Percentiles rank a stretch among this genome's conserved stretches.
phyloP scores from a whole-genome alignment of 37 sponge, comb jelly and placozoan genomes.

The Spongilla lacustris region DNA sequence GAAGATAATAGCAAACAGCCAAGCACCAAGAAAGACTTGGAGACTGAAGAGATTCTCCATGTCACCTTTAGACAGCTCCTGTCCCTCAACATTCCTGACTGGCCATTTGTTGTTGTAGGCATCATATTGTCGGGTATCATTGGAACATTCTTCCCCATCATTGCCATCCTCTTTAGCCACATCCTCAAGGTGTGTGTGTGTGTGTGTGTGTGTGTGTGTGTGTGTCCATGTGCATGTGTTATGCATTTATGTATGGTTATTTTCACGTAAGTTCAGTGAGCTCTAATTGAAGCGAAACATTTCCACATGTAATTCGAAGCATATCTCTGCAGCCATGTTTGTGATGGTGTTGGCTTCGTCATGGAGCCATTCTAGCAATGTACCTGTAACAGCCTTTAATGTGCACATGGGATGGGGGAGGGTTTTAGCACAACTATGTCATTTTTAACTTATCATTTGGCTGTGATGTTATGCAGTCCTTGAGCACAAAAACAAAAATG shows the following conservation, averaged over 20 bases:
- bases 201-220: constrained; percentile 26
- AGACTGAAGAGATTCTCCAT: not conserved
- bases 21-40: constrained; percentile 1
- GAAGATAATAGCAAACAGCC: not conserved
- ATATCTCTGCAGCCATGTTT: too few relatives aligned
- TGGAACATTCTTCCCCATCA: constrained; percentile 68
- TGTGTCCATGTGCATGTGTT: not conserved
- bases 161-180: constrained; percentile 71
- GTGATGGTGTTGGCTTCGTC: too few relatives aligned
- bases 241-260: not conserved
- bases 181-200: constrained; percentile 60
- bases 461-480: too few relatives aligned
- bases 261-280: too few relatives aligned
- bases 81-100: constrained; percentile 78
- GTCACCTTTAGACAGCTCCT: constrained; percentile 55
- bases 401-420: too few relatives aligned
- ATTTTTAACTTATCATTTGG: too few relatives aligned
- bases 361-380: too few relatives aligned
- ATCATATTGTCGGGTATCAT: constrained; percentile 41
- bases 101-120: constrained; percentile 70
- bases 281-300: too few relatives aligned
- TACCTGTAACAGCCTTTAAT: too few relatives aligned
- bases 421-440: too few relatives aligned
- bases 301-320: too few relatives aligned
- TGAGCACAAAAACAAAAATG: too few relatives aligned